These are phyloP conservation scores for Sebastes itinus DNA, from an alignment of 2,797 vertebrate genomes.

Conservation along the genomic window DNA sequence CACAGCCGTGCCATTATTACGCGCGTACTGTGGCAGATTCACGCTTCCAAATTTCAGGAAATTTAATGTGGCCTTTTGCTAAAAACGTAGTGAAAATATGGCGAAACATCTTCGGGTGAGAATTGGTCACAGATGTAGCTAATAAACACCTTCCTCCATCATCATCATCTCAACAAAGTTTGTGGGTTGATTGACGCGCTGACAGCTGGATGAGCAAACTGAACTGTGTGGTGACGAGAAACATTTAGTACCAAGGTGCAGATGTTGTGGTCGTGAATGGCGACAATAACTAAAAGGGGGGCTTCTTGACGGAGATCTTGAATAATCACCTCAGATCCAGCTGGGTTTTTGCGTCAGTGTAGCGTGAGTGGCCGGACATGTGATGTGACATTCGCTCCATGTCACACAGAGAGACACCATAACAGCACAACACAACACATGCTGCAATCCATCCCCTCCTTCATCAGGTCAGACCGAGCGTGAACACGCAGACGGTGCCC, in stretches of 20 bases:
- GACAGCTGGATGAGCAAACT: background rate
- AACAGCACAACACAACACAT: background rate
- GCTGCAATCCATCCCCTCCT: background rate
- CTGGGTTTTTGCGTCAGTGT: background rate
- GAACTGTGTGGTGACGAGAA: background rate
- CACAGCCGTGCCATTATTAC: background rate
- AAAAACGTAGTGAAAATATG: background rate
- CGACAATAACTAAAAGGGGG: background rate
- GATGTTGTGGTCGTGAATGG: background rate
- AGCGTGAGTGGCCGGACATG: background rate
- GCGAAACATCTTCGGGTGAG: no score
- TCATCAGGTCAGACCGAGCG: background rate
- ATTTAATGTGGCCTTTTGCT: background rate
- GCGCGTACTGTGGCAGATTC: constrained; percentile 17
- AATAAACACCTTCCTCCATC: no score
- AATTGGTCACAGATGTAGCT: background rate
- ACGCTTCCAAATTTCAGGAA: background rate
- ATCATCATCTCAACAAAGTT: constrained; percentile 27
- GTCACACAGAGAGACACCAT: background rate
- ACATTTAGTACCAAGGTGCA: background rate
- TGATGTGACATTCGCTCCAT: background rate
- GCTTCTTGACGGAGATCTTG: background rate
- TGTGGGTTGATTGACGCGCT: background rate
- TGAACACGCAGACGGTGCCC: background rate
- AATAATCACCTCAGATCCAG: background rate